phyloP scores from a whole-genome alignment of 2,113 vertebrate species.

The human region DNA sequence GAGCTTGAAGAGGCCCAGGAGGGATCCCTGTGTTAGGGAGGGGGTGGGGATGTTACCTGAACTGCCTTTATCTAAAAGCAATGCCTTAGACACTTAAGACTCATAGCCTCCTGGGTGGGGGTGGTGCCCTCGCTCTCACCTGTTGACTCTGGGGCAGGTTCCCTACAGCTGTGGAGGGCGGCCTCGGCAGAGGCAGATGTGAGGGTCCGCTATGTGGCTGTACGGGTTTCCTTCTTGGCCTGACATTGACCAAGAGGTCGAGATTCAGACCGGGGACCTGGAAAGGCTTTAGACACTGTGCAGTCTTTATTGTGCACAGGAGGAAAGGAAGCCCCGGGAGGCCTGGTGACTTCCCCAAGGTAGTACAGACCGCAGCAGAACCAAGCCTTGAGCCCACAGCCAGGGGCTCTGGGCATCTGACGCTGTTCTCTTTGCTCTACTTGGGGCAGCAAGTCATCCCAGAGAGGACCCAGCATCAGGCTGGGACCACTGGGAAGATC shows the following conservation, averaged over 20 bases:
- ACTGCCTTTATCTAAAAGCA: neutral
- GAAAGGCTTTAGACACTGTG: neutral
- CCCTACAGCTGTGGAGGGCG: neutral
- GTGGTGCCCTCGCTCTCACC: neutral
- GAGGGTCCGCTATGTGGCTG: too few species aligned
- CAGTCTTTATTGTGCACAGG: neutral
- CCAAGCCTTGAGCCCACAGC: too few species aligned
- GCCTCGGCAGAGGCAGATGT: neutral
- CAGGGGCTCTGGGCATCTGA: fast-evolving
- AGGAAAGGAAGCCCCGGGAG: neutral
- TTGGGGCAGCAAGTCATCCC: neutral
- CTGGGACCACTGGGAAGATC: neutral
- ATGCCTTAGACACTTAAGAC: neutral
- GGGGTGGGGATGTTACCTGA: neutral
- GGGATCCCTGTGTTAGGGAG: neutral
- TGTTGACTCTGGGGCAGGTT: neutral
- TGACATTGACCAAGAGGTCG: neutral
- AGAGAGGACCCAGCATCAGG: neutral
- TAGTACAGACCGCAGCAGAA: fast-evolving
- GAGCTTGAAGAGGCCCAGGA: neutral
- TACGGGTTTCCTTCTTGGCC: neutral
- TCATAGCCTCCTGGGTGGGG: neutral
- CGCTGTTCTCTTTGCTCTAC: neutral
- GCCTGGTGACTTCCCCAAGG: neutral
- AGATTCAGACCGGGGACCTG: neutral